These are phyloP conservation scores for Istiophorus platypterus DNA, from an alignment of 2,113 vertebrate species.

Conservation along the genomic window DNA sequence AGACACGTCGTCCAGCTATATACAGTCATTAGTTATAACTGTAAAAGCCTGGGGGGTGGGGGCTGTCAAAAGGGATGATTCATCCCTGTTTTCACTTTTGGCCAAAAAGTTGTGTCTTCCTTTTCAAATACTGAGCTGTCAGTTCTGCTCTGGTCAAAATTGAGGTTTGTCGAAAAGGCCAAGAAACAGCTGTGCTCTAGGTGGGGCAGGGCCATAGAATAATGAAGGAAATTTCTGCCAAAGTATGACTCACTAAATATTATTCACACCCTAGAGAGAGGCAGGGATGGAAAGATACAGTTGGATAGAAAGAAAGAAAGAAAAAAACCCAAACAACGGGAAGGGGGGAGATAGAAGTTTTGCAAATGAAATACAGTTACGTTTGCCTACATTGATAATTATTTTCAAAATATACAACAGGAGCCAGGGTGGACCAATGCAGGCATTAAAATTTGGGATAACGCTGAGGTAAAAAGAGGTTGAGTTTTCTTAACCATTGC, in stretches of 20 bases:
- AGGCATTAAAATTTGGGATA: background rate
- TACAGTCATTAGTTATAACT: too few species aligned
- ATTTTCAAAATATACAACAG: background rate
- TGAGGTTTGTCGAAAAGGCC: conserved; percentile 42
- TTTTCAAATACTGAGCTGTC: conserved; percentile 42
- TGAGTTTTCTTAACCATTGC: background rate
- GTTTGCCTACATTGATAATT: background rate
- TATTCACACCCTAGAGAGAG: conserved; percentile 63
- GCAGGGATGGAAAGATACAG: conserved; percentile 36
- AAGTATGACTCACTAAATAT: conserved; percentile 81
- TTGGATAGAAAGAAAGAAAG: conserved; percentile 14
- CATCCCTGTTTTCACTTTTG: conserved; percentile 26
- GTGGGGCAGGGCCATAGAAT: conserved; percentile 71
- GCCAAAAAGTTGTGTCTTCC: conserved; percentile 12
- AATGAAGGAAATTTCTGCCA: conserved; percentile 76
- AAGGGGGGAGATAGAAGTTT: background rate
- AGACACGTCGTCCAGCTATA: too few species aligned
- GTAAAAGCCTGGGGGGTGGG: background rate
- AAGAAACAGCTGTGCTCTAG: conserved; percentile 79
- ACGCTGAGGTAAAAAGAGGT: background rate
- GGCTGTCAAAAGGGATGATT: background rate
- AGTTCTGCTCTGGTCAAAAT: conserved; percentile 47
- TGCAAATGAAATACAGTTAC: background rate
- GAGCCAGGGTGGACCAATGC: too few species aligned
- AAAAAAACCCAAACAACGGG: background rate